Conservation (phyloP, 1,140 invertebrate genomes). For the Calosoma granatense region DNA sequence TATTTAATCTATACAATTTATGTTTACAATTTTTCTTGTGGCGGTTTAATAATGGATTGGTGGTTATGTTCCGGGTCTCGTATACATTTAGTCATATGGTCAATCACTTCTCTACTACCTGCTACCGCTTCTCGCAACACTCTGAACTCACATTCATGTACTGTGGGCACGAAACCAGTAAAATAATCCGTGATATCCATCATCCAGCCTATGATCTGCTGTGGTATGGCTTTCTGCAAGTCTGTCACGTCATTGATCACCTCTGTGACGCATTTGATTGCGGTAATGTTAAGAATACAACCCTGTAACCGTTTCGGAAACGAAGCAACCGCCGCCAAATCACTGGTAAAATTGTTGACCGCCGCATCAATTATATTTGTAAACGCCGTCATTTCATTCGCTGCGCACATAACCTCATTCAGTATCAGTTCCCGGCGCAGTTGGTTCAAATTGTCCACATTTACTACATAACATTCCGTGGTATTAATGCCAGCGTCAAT, state of each 20-base stretch:
- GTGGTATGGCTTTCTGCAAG: not conserved
- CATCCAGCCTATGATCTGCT: not conserved
- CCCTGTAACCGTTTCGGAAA: not conserved
- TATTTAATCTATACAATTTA: too few relatives aligned
- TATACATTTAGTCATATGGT: not conserved
- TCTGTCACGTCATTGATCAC: not conserved
- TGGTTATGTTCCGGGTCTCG: not conserved
- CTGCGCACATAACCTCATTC: not conserved
- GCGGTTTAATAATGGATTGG: not conserved
- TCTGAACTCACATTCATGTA: not conserved
- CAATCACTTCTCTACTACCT: not conserved
- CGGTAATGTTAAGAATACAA: not conserved
- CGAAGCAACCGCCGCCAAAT: not conserved
- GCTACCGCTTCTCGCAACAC: not conserved
- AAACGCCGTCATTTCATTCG: not conserved
- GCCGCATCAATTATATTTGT: not conserved
- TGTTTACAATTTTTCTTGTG: too few relatives aligned
- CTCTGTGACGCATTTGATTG: not conserved
- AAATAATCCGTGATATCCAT: not conserved
- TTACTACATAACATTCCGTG: not conserved
- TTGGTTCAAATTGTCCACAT: not conserved
- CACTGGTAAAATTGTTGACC: not conserved
- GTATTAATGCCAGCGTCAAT: conserved; percentile 6
- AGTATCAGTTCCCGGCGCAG: not conserved
- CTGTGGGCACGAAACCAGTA: not conserved